A percentile compares a stretch with the other conserved stretches of the same genome.
phyloP scores from a whole-genome alignment of 1,140 invertebrate species.

The Proctacanthus coquilletti region DNA sequence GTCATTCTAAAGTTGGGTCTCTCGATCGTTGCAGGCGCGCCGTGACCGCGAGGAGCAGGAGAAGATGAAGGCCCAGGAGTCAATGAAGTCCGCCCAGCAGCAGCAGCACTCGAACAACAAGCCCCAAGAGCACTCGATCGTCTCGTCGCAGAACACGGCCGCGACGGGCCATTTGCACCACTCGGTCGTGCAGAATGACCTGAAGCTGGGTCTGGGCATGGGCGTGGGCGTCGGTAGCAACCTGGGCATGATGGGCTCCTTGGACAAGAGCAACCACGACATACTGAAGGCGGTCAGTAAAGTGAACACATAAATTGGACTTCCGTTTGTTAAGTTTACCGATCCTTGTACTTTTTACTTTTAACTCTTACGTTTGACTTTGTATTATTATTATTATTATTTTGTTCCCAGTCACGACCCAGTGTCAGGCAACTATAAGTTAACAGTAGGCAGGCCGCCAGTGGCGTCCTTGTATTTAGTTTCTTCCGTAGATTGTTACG shows the following conservation, averaged over 20 bases:
- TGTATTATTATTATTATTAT: no score
- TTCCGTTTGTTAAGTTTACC: no score
- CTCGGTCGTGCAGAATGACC: conserved; percentile 28
- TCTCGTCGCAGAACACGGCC: conserved; percentile 33
- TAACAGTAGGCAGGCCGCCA: no score
- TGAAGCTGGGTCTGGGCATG: conserved; percentile 25
- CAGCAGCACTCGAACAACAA: conserved; percentile 43
- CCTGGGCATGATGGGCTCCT: conserved; percentile 32
- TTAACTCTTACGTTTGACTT: no score
- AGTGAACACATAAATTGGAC: conserved; percentile 41
- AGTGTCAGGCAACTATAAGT: no score
- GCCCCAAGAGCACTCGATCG: conserved; percentile 34
- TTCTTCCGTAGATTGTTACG: no score
- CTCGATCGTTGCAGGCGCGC: conserved; percentile 42
- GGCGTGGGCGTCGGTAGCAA: conserved; percentile 23
- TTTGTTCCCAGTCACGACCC: no score
- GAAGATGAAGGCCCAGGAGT: conserved; percentile 76
- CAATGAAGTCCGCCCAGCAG: conserved; percentile 64
- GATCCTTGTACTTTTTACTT: no score
- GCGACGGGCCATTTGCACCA: conserved; percentile 26
- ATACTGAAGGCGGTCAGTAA: conserved; percentile 42
- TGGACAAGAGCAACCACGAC: conserved; percentile 41
- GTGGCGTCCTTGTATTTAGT: no score
- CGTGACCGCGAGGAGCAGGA: conserved; percentile 81
- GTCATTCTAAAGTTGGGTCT: no score